These are phyloP conservation scores for Micronycteris hirsuta DNA, from an alignment of 2,113 vertebrate genomes.

Conservation along the genomic window DNA sequence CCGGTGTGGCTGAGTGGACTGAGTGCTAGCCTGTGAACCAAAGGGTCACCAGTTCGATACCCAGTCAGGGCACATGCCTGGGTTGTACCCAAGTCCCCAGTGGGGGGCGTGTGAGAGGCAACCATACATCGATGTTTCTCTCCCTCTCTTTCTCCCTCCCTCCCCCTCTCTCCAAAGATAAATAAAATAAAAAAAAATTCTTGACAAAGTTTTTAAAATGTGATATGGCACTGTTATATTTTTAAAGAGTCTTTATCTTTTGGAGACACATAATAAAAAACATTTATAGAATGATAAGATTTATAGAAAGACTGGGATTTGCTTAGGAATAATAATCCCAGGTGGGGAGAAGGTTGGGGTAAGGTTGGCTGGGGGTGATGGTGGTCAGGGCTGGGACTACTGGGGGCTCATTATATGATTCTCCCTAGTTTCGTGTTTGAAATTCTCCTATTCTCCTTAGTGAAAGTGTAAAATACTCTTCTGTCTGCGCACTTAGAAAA, in stretches of 20 bases:
- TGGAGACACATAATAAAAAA: neutral
- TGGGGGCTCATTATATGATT: neutral
- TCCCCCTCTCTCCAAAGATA: too few relatives aligned
- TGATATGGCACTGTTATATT: neutral
- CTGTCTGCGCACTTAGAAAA: neutral
- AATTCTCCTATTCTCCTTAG: neutral
- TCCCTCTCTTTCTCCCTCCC: too few relatives aligned
- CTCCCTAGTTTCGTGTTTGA: neutral
- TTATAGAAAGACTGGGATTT: neutral
- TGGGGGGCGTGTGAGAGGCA: too few relatives aligned
- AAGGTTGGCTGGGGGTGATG: neutral
- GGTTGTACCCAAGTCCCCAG: too few relatives aligned
- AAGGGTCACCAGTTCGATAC: too few relatives aligned
- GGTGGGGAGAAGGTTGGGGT: neutral
- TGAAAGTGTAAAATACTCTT: neutral
- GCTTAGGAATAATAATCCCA: neutral
- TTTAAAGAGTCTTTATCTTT: neutral
- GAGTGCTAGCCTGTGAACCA: too few relatives aligned
- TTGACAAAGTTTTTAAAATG: neutral
- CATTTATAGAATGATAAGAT: neutral
- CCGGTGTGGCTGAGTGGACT: too few relatives aligned
- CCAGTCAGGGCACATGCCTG: too few relatives aligned
- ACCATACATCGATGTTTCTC: too few relatives aligned
- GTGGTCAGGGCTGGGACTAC: neutral
- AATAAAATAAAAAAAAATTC: neutral